Evolutionary conservation across 2,797 vertebrate genomes (phyloP).

Genomic region (Myoxocephalus aenaeus): DNA sequence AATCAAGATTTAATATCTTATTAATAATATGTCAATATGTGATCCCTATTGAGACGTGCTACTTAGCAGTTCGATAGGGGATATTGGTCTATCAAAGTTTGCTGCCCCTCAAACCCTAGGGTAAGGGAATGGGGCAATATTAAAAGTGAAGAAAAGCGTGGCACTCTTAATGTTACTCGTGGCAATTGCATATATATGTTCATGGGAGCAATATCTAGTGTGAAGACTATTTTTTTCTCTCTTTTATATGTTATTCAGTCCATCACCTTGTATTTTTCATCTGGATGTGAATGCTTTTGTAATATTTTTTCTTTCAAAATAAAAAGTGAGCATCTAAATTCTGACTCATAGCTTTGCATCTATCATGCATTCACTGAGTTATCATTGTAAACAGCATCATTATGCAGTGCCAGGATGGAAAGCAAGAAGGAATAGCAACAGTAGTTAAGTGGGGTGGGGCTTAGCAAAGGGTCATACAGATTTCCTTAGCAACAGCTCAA

Average conservation of each 20-base stretch:
- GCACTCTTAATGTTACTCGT: too few relatives aligned
- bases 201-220: too few relatives aligned
- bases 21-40: background rate
- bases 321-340: too few relatives aligned
- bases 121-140: too few relatives aligned
- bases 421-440: background rate
- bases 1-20: background rate
- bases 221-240: too few relatives aligned
- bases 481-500: slow-evolving; percentile 7
- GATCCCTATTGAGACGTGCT: background rate
- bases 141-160: too few relatives aligned
- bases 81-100: too few relatives aligned
- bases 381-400: background rate
- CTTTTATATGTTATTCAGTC: too few relatives aligned
- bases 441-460: background rate
- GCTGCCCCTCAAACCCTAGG: background rate
- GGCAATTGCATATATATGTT: too few relatives aligned
- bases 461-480: background rate
- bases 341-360: background rate
- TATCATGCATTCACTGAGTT: background rate
- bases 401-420: background rate
- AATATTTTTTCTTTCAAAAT: too few relatives aligned
- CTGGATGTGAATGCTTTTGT: too few relatives aligned
- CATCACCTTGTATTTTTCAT: too few relatives aligned
- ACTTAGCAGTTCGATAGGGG: background rate